Base-by-base conservation (phyloP, 2,797 vertebrate genomes). In the Lithobates pipiens region DNA sequence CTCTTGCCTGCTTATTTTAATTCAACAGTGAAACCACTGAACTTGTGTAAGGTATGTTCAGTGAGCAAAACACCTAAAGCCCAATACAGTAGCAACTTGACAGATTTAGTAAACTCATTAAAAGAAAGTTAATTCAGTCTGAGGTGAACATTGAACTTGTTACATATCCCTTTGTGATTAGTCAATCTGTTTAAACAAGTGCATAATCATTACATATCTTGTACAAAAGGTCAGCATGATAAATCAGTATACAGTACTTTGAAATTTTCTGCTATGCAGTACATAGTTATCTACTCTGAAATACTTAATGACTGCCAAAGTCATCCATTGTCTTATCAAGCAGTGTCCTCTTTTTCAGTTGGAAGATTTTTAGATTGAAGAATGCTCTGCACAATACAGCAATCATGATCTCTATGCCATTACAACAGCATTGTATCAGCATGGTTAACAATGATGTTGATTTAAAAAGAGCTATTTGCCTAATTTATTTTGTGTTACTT, bases 221-320 rank as follows among this genome's bases (percentile, higher is more conserved):
- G 36, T 36, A 76, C 65, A 86, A 81, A 85, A 85, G 84, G 84
- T 85, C 84, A 85, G 67, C 76, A 27, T 74, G 72, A 63, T 61
- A 81, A 81, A 85, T 85, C 61, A 80, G 61, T 76, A 69, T 63
- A 63, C 69, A 39, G 68, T 76, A 36, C 18, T 68, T 73, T 46
- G 7, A 71, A 10, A 81, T 27, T 34, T 42, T 86, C 65, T 76
- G n/a, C 34, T 34, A n/a, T 36, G 70, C 78, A 86, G 80, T 86
- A 65, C 71, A 18, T 69, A 44, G 72, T 85, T 85, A 80, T 63
- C 63, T 69, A 76, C 76, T 77, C 50, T 27, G 68, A 80, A 77
- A 63, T 71, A 57, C 32, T 46, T 81, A 76, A 76, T 61, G 61
- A 80, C 32, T 81, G 63, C 29, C 74, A 76, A 18, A 68, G 65